Base-by-base conservation (phyloP, 2,888 invertebrate genomes). In the Onchidella celtica region DNA sequence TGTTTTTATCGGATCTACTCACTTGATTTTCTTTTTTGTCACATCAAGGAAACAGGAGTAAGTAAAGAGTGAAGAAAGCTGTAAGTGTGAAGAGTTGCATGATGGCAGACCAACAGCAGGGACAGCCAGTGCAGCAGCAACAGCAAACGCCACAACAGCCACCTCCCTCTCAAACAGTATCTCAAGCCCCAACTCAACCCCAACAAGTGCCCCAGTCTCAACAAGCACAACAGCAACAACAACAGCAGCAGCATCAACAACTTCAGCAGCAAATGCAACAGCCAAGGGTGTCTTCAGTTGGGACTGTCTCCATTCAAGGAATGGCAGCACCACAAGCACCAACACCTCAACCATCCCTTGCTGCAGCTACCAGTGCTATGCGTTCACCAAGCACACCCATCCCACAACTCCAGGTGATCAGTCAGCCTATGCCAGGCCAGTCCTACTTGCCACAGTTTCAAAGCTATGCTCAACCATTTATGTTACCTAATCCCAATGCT, bases 401-500 rank as follows among this genome's bases (percentile, higher is more conserved):
- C 63, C 90, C 89, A 17, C 90, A 89, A 83, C 82, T 91, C 6
- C 91, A 91, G 82, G 89, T 91, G 68, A 90, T 91, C 17, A 88
- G 88, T 11, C 90, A 90, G 82, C 86, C 88, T 3, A 88, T 91
- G 86, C 89, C 89, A 65, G 87, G 88, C 68, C 87, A 89, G 38
- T 86, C 89, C 2, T 91, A 89, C 74, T 82, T 90, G 74, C 85
- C 89, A 24, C 89, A 89, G 85, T 90, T 90, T 61, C 85, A 89
- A 74, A 88, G 88, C 77, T 87, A 87, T 59, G 85, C 87, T 40
- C 89, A 89, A 79, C 82, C 88, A 14, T 61, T 82, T n/a, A 88
- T 91, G 89, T 84, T 90, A 68, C 90, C 90, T 79, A 90, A 90
- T 85, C 86, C 88, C n/a, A 88, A 88, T 77, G 89, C 90, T 85